These are phyloP conservation scores for Drosophila prolongata DNA, from an alignment of 2,888 invertebrate genomes.

Conservation along the genomic window DNA sequence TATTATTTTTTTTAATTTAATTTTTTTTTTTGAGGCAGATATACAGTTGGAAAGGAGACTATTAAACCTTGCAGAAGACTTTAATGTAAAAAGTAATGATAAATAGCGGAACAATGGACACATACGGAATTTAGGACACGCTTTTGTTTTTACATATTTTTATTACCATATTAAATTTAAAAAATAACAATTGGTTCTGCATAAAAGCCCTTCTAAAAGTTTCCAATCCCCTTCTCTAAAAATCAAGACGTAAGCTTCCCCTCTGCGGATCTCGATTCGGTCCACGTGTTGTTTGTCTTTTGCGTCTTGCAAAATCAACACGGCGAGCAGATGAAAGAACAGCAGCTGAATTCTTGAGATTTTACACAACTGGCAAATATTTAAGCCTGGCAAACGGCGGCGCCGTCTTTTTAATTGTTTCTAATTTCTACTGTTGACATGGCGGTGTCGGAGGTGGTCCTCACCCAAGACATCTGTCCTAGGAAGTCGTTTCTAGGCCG, in stretches of 20 bases:
- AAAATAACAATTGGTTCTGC: too few relatives aligned
- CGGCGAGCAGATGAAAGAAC: constrained; percentile 30
- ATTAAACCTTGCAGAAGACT: too few relatives aligned
- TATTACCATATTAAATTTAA: too few relatives aligned
- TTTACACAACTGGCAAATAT: constrained; percentile 61
- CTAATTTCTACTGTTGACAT: constrained; percentile 71
- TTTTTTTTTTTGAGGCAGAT: too few relatives aligned
- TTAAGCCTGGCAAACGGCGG: constrained; percentile 56
- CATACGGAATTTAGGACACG: too few relatives aligned
- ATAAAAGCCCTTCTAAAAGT: too few relatives aligned
- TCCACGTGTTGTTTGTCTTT: constrained; percentile 22
- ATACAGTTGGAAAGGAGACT: too few relatives aligned
- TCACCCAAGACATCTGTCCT: constrained; percentile 16
- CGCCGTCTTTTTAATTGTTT: constrained; percentile 69
- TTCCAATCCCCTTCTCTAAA: neutral
- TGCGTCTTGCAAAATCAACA: constrained; percentile 22
- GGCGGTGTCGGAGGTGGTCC: constrained; percentile 16
- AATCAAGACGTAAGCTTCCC: neutral
- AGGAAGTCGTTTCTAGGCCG: constrained; percentile 36
- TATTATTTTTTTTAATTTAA: too few relatives aligned
- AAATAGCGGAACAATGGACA: too few relatives aligned
- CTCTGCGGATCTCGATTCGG: constrained; percentile 16
- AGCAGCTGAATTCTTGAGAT: constrained; percentile 48
- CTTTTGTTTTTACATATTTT: too few relatives aligned
- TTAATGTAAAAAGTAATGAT: too few relatives aligned